Conservation (phyloP, 2,888 invertebrate genomes). For the Blastobasis adustella region DNA sequence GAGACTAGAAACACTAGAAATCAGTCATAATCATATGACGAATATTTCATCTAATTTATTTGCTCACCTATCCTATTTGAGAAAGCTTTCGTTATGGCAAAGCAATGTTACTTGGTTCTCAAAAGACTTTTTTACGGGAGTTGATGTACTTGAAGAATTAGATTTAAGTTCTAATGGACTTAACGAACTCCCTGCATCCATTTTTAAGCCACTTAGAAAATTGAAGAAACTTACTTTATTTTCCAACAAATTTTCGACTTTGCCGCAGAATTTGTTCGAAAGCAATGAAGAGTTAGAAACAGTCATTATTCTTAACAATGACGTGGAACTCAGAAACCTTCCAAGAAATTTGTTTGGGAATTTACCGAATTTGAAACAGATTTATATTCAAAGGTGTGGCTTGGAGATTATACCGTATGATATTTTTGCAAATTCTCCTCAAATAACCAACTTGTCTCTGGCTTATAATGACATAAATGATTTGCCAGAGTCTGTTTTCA, state of each 20-base stretch:
- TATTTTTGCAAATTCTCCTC: conserved; percentile 75
- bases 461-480: conserved; percentile 69
- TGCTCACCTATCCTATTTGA: conserved; percentile 73
- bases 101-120: conserved; percentile 79
- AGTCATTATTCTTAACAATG: conserved; percentile 75
- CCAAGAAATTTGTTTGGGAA: conserved; percentile 77
- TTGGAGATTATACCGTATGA: conserved; percentile 75
- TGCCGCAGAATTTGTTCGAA: conserved; percentile 76
- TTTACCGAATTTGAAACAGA: conserved; percentile 69
- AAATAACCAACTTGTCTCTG: conserved; percentile 76
- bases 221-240: conserved; percentile 78
- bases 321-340: conserved; percentile 71
- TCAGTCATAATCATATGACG: conserved; percentile 79
- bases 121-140: conserved; percentile 76
- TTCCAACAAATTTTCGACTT: conserved; percentile 77
- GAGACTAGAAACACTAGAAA: conserved; percentile 76
- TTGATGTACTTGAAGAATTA: conserved; percentile 76
- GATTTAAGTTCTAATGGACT: conserved; percentile 81
- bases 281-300: conserved; percentile 68
- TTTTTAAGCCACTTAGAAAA: conserved; percentile 77
- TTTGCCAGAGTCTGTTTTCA: conserved; percentile 78
- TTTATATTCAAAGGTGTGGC: conserved; percentile 75
- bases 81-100: conserved; percentile 79
- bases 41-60: conserved; percentile 77
- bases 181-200: conserved; percentile 72